Percentiles rank a stretch among this genome's conserved stretches.
These are phyloP conservation scores for Pseudomyrmex concolor DNA, from an alignment of 1,140 invertebrate species.

Conservation along the genomic window DNA sequence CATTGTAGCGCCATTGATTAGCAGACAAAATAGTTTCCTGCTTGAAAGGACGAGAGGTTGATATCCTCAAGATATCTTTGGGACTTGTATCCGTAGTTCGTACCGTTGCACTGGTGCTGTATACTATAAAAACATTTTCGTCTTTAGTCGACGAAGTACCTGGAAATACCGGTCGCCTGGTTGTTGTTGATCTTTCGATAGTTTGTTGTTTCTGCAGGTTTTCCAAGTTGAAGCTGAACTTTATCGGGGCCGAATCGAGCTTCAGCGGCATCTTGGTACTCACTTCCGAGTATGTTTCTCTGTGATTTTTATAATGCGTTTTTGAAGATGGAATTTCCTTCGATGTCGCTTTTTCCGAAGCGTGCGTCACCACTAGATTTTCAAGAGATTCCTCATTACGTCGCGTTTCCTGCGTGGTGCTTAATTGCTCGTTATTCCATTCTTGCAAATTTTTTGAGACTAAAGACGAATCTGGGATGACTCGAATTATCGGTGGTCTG, in stretches of 20 bases:
- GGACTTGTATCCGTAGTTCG: slow-evolving; percentile 33
- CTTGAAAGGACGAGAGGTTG: not conserved
- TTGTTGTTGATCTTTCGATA: slow-evolving; percentile 36
- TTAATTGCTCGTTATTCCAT: not conserved
- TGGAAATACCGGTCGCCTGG: slow-evolving; percentile 64
- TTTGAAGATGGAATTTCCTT: slow-evolving; percentile 45
- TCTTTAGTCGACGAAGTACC: slow-evolving; percentile 42
- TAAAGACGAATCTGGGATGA: slow-evolving; percentile 77
- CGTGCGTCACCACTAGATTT: slow-evolving; percentile 35
- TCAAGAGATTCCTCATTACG: slow-evolving; percentile 14
- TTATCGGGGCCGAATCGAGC: slow-evolving; percentile 72
- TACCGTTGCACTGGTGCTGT: slow-evolving; percentile 71
- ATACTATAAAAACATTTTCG: slow-evolving; percentile 70
- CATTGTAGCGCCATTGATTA: slow-evolving; percentile 80
- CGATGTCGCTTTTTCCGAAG: not conserved
- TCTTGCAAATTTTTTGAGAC: slow-evolving; percentile 48
- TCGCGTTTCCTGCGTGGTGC: not conserved
- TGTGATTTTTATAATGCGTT: slow-evolving; percentile 71
- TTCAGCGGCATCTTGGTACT: slow-evolving; percentile 53
- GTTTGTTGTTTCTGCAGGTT: slow-evolving; percentile 69
- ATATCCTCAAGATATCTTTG: slow-evolving; percentile 3
- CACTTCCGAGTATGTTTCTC: slow-evolving; percentile 69
- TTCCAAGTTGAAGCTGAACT: slow-evolving; percentile 78
- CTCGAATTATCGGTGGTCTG: slow-evolving; percentile 85
- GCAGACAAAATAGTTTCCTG: slow-evolving; percentile 58